These are phyloP conservation scores for Rhabdomys dilectus DNA, from an alignment of 2,113 vertebrate species.

Conservation along the genomic window DNA sequence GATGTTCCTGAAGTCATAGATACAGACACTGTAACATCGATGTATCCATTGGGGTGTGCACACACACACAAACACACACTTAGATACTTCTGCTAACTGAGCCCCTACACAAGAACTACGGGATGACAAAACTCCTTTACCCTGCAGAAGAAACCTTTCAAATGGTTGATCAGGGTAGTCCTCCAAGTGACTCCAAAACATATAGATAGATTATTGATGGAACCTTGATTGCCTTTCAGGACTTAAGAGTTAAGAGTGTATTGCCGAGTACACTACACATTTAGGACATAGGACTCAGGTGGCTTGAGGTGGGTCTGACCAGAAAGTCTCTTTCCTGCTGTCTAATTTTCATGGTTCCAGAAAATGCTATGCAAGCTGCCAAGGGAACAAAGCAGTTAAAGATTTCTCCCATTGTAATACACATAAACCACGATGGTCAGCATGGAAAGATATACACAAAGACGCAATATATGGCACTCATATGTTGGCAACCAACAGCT, in stretches of 20 bases:
- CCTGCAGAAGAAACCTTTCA: neutral
- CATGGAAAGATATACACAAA: neutral
- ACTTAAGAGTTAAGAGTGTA: neutral
- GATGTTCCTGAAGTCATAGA: neutral
- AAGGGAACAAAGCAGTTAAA: neutral
- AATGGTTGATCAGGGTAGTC: neutral
- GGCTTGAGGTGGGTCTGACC: neutral
- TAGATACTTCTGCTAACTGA: neutral
- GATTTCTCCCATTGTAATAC: neutral
- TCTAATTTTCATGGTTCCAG: neutral
- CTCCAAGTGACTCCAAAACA: neutral
- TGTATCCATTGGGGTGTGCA: neutral
- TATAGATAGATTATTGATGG: neutral
- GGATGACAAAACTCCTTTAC: neutral
- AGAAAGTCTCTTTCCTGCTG: neutral
- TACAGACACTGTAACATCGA: neutral
- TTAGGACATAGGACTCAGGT: neutral
- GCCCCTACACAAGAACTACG: neutral
- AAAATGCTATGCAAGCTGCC: neutral
- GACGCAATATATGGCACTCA: too few species aligned
- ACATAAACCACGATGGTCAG: too few species aligned
- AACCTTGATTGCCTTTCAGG: neutral
- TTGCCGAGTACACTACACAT: neutral
- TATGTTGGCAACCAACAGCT: too few species aligned
- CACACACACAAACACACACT: neutral